Conservation (phyloP, 1,140 invertebrate genomes). For the Gonatopus flavifemur region DNA sequence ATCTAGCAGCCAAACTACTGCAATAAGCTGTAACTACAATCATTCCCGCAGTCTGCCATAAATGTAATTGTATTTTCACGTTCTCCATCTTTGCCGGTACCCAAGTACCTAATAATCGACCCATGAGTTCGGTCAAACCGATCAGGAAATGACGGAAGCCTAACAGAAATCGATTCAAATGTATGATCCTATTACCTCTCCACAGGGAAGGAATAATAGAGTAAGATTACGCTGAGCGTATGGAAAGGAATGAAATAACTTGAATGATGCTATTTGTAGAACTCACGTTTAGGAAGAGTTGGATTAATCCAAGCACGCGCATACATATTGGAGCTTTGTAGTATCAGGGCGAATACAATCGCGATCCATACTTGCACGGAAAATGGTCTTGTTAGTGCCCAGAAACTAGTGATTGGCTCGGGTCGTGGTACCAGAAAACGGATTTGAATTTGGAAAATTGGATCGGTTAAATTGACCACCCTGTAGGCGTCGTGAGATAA, state of each 20-base stretch:
- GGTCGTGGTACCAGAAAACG: conserved; percentile 47
- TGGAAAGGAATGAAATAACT: too few species aligned
- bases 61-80: conserved; percentile 35
- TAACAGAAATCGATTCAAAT: conserved; percentile 15
- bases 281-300: conserved; percentile 35
- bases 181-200: too few species aligned
- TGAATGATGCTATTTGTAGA: neutral
- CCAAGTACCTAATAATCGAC: conserved; percentile 38
- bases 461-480: conserved; percentile 32
- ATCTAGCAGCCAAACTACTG: conserved; percentile 44
- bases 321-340: conserved; percentile 26
- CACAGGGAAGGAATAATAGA: too few species aligned
- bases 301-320: conserved; percentile 32
- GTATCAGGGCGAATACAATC: conserved; percentile 21
- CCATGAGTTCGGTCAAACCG: conserved; percentile 37
- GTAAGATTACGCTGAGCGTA: too few species aligned
- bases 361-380: conserved; percentile 32
- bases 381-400: conserved; percentile 44
- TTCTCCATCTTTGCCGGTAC: conserved; percentile 24
- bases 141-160: conserved; percentile 36
- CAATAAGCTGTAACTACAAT: conserved; percentile 44
- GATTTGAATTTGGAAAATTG: conserved; percentile 35
- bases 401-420: conserved; percentile 35
- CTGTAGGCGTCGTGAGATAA: conserved; percentile 23
- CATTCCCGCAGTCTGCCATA: conserved; percentile 44